These are phyloP conservation scores for Eristalis intricaria DNA, from an alignment of 2,888 invertebrate species.

Conservation along the genomic window DNA sequence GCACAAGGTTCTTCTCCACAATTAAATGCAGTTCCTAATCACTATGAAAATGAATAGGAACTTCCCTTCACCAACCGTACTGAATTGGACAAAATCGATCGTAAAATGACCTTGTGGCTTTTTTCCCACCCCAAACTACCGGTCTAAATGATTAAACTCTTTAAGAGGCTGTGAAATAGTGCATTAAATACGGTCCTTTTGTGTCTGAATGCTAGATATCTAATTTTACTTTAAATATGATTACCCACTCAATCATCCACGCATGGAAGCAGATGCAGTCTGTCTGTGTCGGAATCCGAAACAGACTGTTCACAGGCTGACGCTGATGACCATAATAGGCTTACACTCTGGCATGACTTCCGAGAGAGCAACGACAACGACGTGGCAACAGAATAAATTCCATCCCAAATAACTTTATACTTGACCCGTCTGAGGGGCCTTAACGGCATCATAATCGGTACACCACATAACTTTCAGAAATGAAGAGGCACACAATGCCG, in stretches of 20 bases:
- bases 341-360: constrained; percentile 1
- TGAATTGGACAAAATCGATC: too few species aligned
- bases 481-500: background rate
- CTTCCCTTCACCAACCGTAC: too few species aligned
- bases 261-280: constrained; percentile 5
- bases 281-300: background rate
- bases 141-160: too few species aligned
- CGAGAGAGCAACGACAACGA: constrained; percentile 11
- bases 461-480: background rate
- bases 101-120: too few species aligned
- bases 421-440: background rate
- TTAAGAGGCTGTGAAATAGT: too few species aligned
- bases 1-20: too few species aligned
- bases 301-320: background rate
- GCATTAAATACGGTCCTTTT: background rate
- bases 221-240: constrained; percentile 29
- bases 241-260: constrained; percentile 38
- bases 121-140: too few species aligned
- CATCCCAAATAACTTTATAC: constrained; percentile 14
- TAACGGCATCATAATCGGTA: background rate
- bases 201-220: background rate
- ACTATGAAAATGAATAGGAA: too few species aligned
- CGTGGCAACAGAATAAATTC: constrained; percentile 28
- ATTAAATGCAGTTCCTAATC: too few species aligned
- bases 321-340: constrained; percentile 28